Evolutionary conservation across 2,113 vertebrate species (phyloP).

Genomic region (Callospermophilus lateralis): DNA sequence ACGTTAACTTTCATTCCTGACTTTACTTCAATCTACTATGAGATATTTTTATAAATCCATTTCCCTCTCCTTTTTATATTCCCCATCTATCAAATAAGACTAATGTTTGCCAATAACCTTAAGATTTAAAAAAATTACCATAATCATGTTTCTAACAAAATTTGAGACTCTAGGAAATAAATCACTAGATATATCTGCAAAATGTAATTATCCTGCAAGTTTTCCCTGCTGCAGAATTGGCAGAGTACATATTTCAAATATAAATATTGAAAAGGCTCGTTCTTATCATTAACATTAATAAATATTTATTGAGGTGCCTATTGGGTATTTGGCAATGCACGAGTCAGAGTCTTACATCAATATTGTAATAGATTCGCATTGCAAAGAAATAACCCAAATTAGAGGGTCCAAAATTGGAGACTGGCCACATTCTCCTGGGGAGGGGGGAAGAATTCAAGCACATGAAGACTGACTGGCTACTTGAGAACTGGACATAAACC

Average conservation of each 20-base stretch:
- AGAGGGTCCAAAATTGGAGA: slow-evolving; percentile 67
- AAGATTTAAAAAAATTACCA: background rate
- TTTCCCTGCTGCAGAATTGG: slow-evolving; percentile 54
- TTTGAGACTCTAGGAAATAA: slow-evolving; percentile 64
- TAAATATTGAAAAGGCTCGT: slow-evolving; percentile 69
- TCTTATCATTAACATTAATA: slow-evolving; percentile 80
- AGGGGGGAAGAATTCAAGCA: slow-evolving; percentile 17
- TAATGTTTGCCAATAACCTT: slow-evolving; percentile 37
- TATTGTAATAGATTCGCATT: slow-evolving; percentile 70
- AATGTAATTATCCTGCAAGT: slow-evolving; percentile 73
- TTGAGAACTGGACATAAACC: slow-evolving; percentile 64
- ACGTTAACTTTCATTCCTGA: slow-evolving; percentile 40
- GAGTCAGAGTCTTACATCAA: slow-evolving; percentile 66
- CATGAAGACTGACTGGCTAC: background rate
- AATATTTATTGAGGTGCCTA: slow-evolving; percentile 78
- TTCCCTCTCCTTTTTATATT: background rate
- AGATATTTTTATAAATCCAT: background rate
- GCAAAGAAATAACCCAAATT: slow-evolving; percentile 66
- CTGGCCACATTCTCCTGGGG: slow-evolving; percentile 34
- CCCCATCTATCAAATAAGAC: slow-evolving; percentile 41
- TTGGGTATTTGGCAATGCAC: slow-evolving; percentile 60
- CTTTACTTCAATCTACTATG: slow-evolving; percentile 12
- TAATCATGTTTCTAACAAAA: slow-evolving; percentile 66
- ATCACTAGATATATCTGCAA: slow-evolving; percentile 65
- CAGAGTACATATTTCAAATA: slow-evolving; percentile 61